Percentiles rank a stretch among this genome's conserved stretches.
These are phyloP conservation scores for Chitala chitala DNA, from an alignment of 2,113 vertebrate genomes.

Conservation along the genomic window DNA sequence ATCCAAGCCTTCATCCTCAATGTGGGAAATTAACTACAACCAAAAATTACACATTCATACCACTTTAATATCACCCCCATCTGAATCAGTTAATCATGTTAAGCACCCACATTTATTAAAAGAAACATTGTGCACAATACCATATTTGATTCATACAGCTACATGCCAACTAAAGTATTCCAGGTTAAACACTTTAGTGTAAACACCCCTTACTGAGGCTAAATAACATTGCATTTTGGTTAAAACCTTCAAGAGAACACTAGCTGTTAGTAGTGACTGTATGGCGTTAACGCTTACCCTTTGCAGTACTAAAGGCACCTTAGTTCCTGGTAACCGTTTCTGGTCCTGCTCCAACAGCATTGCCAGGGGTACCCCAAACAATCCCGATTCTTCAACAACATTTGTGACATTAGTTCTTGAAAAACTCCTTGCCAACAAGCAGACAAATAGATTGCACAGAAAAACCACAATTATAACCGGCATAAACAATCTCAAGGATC, in stretches of 20 bases:
- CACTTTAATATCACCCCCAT: neutral
- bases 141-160: too few relatives aligned
- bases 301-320: conserved; percentile 85
- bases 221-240: too few relatives aligned
- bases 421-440: neutral
- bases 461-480: neutral
- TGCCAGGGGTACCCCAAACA: conserved; percentile 81
- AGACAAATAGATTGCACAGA: neutral
- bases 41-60: neutral
- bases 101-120: too few relatives aligned
- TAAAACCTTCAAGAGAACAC: too few relatives aligned
- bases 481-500: neutral
- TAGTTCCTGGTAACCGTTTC: conserved; percentile 69
- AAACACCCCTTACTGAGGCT: too few relatives aligned
- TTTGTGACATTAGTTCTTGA: too few relatives aligned
- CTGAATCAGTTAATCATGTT: too few relatives aligned
- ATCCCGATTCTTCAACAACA: conserved; percentile 78
- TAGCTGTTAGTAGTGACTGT: too few relatives aligned
- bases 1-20: conserved; percentile 81
- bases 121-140: too few relatives aligned
- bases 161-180: too few relatives aligned
- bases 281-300: conserved; percentile 60
- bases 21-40: conserved; percentile 76
- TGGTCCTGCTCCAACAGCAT: conserved; percentile 90
- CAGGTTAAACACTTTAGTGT: too few relatives aligned